These are phyloP conservation scores for Hiodon tergisus DNA, from an alignment of 2,113 vertebrate species.

Conservation along the genomic window DNA sequence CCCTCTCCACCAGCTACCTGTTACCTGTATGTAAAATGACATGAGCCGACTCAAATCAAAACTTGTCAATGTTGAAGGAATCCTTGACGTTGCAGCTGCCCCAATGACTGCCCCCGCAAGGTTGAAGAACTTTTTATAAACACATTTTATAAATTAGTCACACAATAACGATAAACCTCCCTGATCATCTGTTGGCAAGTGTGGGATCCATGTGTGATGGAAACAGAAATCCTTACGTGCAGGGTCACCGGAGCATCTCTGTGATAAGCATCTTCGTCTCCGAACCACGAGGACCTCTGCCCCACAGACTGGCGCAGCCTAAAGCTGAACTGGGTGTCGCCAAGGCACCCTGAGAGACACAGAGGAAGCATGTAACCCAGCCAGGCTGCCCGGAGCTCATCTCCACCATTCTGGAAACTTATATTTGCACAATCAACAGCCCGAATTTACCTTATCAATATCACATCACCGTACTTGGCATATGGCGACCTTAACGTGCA, in stretches of 20 bases:
- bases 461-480: background rate
- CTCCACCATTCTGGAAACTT: too few relatives aligned
- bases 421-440: background rate
- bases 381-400: too few relatives aligned
- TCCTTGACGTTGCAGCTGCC: background rate
- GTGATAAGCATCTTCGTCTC: slow-evolving; percentile 60
- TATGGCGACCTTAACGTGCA: too few relatives aligned
- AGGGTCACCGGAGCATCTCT: slow-evolving; percentile 63
- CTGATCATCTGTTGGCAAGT: background rate
- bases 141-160: too few relatives aligned
- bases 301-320: slow-evolving; percentile 82
- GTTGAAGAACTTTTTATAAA: background rate
- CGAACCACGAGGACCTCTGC: slow-evolving; percentile 44
- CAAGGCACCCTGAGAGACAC: slow-evolving; percentile 73
- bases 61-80: background rate
- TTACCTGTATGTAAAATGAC: background rate
- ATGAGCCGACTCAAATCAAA: too few relatives aligned
- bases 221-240: slow-evolving; percentile 61
- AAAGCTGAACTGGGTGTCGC: slow-evolving; percentile 94
- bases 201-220: background rate
- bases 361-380: background rate
- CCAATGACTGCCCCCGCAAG: background rate
- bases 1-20: background rate
- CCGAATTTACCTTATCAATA: background rate
- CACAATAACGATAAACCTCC: too few relatives aligned